Evolutionary conservation across 1,140 invertebrate species (phyloP).

Genomic region (Melanaphis sacchari): DNA sequence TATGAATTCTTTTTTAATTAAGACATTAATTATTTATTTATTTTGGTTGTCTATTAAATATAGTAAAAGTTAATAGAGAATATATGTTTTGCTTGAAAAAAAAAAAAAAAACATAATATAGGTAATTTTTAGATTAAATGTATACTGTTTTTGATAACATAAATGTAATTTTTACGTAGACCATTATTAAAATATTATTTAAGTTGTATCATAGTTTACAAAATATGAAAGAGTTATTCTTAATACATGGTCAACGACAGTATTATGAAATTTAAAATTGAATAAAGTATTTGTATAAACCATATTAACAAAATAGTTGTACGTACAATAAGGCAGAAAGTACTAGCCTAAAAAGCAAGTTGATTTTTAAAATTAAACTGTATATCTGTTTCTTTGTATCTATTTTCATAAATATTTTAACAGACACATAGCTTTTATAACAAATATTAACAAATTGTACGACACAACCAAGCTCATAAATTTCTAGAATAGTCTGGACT

Average conservation of each 20-base stretch:
- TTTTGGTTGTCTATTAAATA: not conserved
- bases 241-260: not conserved
- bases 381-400: not conserved
- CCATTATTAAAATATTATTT: not conserved
- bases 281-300: not conserved
- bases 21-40: not conserved
- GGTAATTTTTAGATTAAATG: not conserved
- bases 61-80: not conserved
- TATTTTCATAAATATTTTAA: not conserved
- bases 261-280: not conserved
- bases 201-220: not conserved
- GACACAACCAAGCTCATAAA: constrained; percentile 13
- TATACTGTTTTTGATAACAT: not conserved
- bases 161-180: not conserved
- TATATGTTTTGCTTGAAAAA: not conserved
- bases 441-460: not conserved
- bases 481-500: not conserved
- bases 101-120: not conserved
- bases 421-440: not conserved
- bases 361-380: not conserved
- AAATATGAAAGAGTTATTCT: not conserved
- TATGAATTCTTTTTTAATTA: too few species aligned
- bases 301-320: not conserved
- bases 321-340: not conserved
- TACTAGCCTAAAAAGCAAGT: not conserved